Evolutionary conservation across 2,113 vertebrate genomes (phyloP), one percentile per base, ranked within the genome.

Genomic region (human (Homo sapiens)): DNA sequence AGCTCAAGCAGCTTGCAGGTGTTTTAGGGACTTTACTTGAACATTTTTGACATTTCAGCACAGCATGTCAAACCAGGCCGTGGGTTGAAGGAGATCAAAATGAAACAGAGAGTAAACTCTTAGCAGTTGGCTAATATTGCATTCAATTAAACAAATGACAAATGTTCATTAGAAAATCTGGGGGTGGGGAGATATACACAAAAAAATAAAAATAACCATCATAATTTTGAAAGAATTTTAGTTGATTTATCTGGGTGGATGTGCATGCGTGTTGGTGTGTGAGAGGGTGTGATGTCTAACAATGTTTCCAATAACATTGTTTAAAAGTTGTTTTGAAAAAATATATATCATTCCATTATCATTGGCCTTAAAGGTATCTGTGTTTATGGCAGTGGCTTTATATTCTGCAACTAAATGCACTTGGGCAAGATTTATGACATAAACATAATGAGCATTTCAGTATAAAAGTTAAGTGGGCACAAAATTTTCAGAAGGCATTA

Each of bases 101-200:
- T 38, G 45, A 97, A 85, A 92, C 1, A 45, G 3, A 80, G 16
- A 72, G 61, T 32, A 89, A 94, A 20, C 7, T 59, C 75, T 57
- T 92, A 88, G 78, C 20, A 76, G 83, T 70, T 97, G 50, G 38
- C 84, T 94, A 84, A 92, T 52, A 89, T n/a, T 48, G 8, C 94
- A 59, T 50, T 78, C 80, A 93, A 91, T 95, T 96, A 97, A 95
- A 97, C 22, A 97, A 96, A 40, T 85, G 43, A 40, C n/a, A 98
- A 81, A 90, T 98, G 61, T 66, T 87, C 72, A 43, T 45, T 50
- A 12, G 50, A 91, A 93, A 90, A 40, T 52, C 5, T 10, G 8
- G 18, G 3, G 1, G 3, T 50, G 35, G 35, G 1, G 68, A 93
- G 32, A 64, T 30, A 70, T 8, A 55, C 4, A 32, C 14, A 76